Evolutionary conservation across 2,113 vertebrate genomes (phyloP), one percentile per base, ranked within the genome.

Genomic region (Procapra przewalskii): DNA sequence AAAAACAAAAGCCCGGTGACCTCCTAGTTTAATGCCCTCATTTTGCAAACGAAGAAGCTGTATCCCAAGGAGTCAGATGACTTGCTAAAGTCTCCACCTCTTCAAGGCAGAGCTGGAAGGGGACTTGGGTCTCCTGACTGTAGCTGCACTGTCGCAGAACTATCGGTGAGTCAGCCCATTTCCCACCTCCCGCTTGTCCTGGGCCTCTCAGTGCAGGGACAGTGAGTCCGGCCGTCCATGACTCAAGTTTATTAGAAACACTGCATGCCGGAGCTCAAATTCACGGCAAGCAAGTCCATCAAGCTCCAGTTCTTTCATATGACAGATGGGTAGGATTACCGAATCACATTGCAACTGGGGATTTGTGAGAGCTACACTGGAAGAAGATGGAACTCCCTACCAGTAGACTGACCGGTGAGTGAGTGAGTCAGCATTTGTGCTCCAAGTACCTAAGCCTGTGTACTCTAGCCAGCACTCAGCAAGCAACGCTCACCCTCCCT

Each of bases 311-410:
- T 87, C 91, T 91, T 95, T 97, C 96, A 83, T 48, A 57, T 27
- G 88, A 9, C 97, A 88, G 90, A 15, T 92, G 67, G 88, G 57
- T 86, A 95, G 96, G 94, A 90, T 97, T 91, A 97, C 95, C 87
- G 94, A 89, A 60, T 94, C 33, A 19, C 54, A 57, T 57, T 94
- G 90, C 81, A 94, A 40, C 52, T 16, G 15, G 85, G 52, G 80
- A 95, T 83, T 9, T 79, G 48, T 55, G 83, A 97, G 95, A 43
- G 31, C 48, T 17, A 4, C 45, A 16, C 31, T 36, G 52, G 87
- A 81, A 60, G 52, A 89, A 59, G 40, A 82, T 25, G 77, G 43
- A 27, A 17, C 2, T 55, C 33, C 31, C 50, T 13, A 25, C 29
- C 14, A 64, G 13, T 2, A 8, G 48, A 77, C 81, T 84, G 87